Evolutionary conservation across 1,140 invertebrate species (phyloP).

Genomic region (Alviniconcha marisindica): DNA sequence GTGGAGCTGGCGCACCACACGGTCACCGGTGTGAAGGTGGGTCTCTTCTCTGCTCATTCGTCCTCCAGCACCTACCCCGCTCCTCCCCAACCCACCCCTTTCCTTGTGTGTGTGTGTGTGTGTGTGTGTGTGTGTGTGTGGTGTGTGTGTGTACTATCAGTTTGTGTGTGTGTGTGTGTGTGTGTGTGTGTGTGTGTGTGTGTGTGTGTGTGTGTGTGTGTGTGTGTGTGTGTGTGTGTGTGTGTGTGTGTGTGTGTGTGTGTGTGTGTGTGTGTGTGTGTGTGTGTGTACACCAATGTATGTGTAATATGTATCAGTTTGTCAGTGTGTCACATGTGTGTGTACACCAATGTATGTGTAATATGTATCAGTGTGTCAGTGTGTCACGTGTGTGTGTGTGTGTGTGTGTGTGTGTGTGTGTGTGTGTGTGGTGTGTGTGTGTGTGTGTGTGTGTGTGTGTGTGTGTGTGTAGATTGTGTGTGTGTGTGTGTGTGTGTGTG

Average conservation of each 20-base stretch:
- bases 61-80: not conserved
- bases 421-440: no score
- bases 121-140: not conserved
- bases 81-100: not conserved
- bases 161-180: not conserved
- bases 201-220: conserved; percentile 14
- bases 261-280: conserved; percentile 46
- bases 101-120: not conserved
- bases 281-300: no score
- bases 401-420: no score
- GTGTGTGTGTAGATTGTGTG: no score
- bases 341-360: no score
- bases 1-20: conserved; percentile 76
- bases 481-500: no score
- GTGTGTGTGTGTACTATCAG: not conserved
- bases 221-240: conserved; percentile 40
- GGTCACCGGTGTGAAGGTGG: conserved; percentile 74
- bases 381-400: no score
- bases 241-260: conserved; percentile 42
- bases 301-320: no score
- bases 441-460: no score
- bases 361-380: no score
- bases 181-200: not conserved
- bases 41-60: not conserved
- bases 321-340: no score